A percentile compares a stretch with the other conserved stretches of the same genome.
Conservation (phyloP, 1,140 invertebrate species). For the Ladona fulva region DNA sequence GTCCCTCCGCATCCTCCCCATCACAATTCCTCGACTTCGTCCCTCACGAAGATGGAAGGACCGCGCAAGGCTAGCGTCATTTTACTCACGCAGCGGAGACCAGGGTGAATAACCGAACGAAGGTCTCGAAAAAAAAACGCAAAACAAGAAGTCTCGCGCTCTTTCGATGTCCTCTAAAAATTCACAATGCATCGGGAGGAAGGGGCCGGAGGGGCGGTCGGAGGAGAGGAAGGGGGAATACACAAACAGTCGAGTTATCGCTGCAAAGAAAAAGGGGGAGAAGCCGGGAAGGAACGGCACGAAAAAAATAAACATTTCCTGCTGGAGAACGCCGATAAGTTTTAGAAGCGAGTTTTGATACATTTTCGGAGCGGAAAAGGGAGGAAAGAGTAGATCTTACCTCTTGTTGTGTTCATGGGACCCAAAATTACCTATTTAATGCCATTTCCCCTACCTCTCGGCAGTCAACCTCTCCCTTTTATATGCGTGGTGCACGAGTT, state of each 20-base stretch:
- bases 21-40: background rate
- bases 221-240: background rate
- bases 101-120: background rate
- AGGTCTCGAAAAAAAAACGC: conserved; percentile 4
- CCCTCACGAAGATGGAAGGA: background rate
- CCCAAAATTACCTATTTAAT: too few relatives aligned
- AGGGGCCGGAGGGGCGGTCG: background rate
- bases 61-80: background rate
- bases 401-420: too few relatives aligned
- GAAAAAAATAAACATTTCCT: background rate
- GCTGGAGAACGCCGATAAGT: background rate
- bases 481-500: too few relatives aligned
- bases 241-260: background rate
- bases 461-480: too few relatives aligned
- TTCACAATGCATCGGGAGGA: background rate
- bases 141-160: background rate
- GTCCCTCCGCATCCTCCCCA: background rate
- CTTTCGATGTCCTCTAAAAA: conserved; percentile 6
- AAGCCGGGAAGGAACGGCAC: background rate
- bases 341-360: background rate
- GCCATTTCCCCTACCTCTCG: too few relatives aligned
- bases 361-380: background rate
- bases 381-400: too few relatives aligned
- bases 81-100: background rate
- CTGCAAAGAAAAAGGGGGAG: background rate